Conservation (phyloP, 2,888 invertebrate species). For the Litoditis marina region DNA sequence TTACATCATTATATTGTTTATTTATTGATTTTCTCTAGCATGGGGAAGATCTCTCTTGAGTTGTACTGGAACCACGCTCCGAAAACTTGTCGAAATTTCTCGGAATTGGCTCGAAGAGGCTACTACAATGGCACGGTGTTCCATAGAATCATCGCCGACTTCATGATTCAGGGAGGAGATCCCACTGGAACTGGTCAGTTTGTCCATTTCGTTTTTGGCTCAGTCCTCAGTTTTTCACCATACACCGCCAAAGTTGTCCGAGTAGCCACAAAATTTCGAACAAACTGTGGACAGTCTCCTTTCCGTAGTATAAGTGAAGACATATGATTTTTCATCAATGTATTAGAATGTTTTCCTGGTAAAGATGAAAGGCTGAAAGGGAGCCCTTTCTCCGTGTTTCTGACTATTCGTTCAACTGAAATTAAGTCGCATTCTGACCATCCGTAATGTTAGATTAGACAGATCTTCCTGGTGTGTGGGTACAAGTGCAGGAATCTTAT, state of each 20-base stretch:
- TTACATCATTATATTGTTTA: neutral
- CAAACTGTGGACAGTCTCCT: too few species aligned
- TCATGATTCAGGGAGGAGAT: conserved; percentile 76
- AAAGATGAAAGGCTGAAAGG: too few species aligned
- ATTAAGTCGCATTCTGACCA: too few species aligned
- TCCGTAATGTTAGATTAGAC: too few species aligned
- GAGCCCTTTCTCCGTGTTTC: too few species aligned
- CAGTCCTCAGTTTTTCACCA: neutral
- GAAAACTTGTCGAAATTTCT: conserved; percentile 93
- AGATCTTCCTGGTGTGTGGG: too few species aligned
- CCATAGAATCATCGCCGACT: conserved; percentile 82
- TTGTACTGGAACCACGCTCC: conserved; percentile 98
- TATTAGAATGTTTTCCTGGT: too few species aligned
- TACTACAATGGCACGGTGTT: conserved; percentile 95
- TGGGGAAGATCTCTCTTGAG: conserved; percentile 87
- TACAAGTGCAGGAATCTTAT: too few species aligned
- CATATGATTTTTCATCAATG: too few species aligned
- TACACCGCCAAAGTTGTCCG: too few species aligned
- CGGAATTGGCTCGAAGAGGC: conserved; percentile 73
- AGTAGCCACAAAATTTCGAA: neutral
- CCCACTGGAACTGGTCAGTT: conserved; percentile 81
- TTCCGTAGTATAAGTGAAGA: too few species aligned
- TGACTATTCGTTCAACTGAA: too few species aligned
- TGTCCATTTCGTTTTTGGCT: neutral
- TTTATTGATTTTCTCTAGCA: conserved; percentile 62